Evolutionary conservation across 2,113 vertebrate species (phyloP), one percentile per base, ranked within the genome.

Genomic region (Saguinus midas): DNA sequence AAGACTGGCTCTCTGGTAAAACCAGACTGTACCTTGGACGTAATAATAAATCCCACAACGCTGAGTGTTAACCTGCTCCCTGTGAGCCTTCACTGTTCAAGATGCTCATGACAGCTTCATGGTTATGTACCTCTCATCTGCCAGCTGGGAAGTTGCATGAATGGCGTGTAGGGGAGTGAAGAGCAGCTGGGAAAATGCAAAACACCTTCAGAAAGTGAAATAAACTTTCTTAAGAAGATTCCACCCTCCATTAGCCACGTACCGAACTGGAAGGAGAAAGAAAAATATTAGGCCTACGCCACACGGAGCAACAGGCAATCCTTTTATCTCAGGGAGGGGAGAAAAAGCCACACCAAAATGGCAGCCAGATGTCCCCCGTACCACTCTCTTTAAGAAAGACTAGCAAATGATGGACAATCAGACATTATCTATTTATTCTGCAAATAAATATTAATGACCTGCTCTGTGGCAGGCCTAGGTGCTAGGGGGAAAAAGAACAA

Each of bases 171-270:
- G 35, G 18, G 45, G 58, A 37, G 29, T 14, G 4, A 37, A 82
- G 48, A 29, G 50, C 32, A 64, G 55, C 82, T 93, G 23, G 48
- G 55, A 91, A 95, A 89, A 48, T 0, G 78, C 52, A 57, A 66
- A 75, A 43, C 14, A 32, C 20, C 66, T 85, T 94, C 35, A 40
- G 48, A 83, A 96, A 70, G 70, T 55, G 55, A 95, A 91, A 91
- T 43, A 78, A 94, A 89, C 32, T 64, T 81, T 90, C 40, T 70
- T 68, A 52, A 92, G 78, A 55, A 78, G 57, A 93, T 13, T 57
- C 0, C 9, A n/a, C 25, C 90, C 82, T 75, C 84, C 17, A 8
- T 3, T 23, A 85, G 40, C 61, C 52, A 55, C 3, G 29, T 70
- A 43, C 37, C 80, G 80, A 88, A 50, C 16, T 27, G 32, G 37